phyloP scores from a whole-genome alignment of 2,797 vertebrate species.

The Neosalanx taihuensis region DNA sequence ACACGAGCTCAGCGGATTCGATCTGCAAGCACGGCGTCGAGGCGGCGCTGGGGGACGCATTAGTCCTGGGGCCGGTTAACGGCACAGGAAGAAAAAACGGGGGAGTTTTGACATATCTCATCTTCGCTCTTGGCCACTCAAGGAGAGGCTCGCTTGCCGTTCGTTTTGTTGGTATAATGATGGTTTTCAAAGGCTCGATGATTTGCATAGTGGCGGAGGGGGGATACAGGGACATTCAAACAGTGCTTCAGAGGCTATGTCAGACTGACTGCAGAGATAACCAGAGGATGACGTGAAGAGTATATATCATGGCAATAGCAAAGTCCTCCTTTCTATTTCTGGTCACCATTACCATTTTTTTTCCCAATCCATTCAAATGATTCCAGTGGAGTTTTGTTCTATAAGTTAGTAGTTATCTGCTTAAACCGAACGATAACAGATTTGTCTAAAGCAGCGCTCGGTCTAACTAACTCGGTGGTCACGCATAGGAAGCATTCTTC shows the following conservation, averaged over 20 bases:
- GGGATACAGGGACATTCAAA: not conserved
- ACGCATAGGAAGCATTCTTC: slow-evolving; percentile 48
- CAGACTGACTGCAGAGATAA: not conserved
- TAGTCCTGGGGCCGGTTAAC: slow-evolving; percentile 51
- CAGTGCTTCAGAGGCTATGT: not conserved
- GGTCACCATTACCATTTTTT: not conserved
- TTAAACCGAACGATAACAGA: not conserved
- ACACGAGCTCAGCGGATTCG: slow-evolving; percentile 45
- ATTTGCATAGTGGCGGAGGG: slow-evolving; percentile 1
- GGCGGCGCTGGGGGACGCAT: slow-evolving; percentile 66
- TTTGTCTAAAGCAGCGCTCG: slow-evolving; percentile 9
- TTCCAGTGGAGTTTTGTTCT: no score
- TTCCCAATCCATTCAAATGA: not conserved
- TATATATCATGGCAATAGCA: not conserved
- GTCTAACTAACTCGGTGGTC: slow-evolving; percentile 24
- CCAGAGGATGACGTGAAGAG: not conserved
- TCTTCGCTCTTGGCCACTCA: slow-evolving; percentile 32
- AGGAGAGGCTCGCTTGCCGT: slow-evolving; percentile 28
- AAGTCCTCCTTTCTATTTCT: not conserved
- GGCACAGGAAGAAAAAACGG: slow-evolving; percentile 41
- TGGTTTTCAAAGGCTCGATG: slow-evolving; percentile 10
- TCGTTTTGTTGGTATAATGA: slow-evolving; percentile 35
- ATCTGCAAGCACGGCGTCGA: slow-evolving; percentile 43
- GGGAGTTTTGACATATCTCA: slow-evolving; percentile 20
- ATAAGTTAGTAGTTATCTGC: no score